Conservation (phyloP, 2,888 invertebrate genomes). For the Acanthosoma haemorrhoidale region DNA sequence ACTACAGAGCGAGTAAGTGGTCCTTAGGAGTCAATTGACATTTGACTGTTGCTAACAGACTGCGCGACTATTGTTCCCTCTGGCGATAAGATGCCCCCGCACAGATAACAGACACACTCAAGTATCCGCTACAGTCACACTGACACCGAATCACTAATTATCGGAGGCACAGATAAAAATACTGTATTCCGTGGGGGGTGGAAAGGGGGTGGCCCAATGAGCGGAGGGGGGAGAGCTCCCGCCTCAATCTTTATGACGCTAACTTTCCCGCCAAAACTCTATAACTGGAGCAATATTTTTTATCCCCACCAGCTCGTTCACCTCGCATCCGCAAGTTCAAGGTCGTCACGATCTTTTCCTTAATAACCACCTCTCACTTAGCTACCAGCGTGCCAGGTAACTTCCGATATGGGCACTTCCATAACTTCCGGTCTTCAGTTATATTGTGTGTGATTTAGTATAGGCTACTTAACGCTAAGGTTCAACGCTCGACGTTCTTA, state of each 20-base stretch:
- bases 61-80: background rate
- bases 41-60: background rate
- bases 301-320: constrained; percentile 5
- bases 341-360: background rate
- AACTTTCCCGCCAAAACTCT: constrained; percentile 30
- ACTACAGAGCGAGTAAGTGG: no score
- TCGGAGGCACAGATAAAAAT: background rate
- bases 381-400: no score
- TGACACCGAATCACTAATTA: constrained; percentile 2
- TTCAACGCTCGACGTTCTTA: no score
- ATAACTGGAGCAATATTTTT: constrained; percentile 28
- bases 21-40: background rate
- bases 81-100: background rate
- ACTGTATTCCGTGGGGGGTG: background rate
- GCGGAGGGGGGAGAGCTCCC: background rate
- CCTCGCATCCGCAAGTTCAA: background rate
- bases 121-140: background rate
- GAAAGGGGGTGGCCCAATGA: background rate
- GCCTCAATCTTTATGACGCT: constrained; percentile 24
- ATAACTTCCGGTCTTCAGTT: no score
- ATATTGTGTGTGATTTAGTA: no score
- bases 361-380: no score
- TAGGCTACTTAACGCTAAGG: no score
- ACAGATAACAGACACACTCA: no score
- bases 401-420: no score